A percentile compares a stretch with the other conserved stretches of the same genome.
These are phyloP conservation scores for Lycodopsis pacificus DNA, from an alignment of 2,797 vertebrate species.

Conservation along the genomic window DNA sequence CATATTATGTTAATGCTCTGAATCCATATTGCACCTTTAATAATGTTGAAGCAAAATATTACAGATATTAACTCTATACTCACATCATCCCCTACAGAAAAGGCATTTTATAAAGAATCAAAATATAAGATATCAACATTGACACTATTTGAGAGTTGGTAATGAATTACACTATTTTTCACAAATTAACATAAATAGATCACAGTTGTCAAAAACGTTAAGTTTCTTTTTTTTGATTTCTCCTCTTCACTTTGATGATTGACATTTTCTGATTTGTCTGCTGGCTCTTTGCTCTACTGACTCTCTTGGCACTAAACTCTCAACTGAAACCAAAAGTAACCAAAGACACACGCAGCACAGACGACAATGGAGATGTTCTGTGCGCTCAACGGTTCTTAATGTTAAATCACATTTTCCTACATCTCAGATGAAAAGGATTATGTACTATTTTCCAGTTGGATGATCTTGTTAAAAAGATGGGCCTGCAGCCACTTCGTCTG, in stretches of 20 bases:
- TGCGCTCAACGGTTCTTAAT: background rate
- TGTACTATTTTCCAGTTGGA: background rate
- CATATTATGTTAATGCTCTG: no score
- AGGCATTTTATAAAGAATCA: no score
- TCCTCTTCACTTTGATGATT: background rate
- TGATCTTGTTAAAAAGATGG: slow-evolving; percentile 11
- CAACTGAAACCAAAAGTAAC: slow-evolving; percentile 14
- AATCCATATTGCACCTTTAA: no score
- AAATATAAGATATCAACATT: no score
- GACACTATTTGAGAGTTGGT: background rate
- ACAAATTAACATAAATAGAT: background rate
- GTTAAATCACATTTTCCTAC: background rate
- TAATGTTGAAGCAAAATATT: no score
- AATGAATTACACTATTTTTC: background rate
- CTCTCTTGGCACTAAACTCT: slow-evolving; percentile 2
- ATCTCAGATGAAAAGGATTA: slow-evolving; percentile 23
- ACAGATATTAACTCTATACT: no score
- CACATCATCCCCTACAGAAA: no score
- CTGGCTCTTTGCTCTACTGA: slow-evolving; percentile 3
- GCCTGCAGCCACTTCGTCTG: slow-evolving; percentile 24
- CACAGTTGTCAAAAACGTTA: background rate
- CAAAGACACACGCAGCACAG: background rate
- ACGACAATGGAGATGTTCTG: slow-evolving; percentile 5
- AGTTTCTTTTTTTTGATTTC: background rate
- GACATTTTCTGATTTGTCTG: slow-evolving; percentile 5